Conservation (phyloP, 2,888 invertebrate genomes). For the Cosmia trapezina region DNA sequence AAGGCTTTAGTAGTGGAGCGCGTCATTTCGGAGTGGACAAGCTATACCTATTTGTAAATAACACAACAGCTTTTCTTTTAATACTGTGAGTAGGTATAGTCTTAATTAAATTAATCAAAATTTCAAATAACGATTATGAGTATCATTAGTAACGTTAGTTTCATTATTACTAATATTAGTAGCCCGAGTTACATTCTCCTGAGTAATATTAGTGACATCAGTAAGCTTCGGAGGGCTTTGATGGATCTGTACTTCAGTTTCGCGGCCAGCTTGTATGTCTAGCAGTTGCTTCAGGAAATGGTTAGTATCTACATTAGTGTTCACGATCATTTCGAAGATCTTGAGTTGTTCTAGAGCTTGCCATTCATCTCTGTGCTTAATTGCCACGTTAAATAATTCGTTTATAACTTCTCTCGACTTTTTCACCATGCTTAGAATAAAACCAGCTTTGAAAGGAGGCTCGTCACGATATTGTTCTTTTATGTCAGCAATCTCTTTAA, state of each 20-base stretch:
- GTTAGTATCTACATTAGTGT: constrained; percentile 83
- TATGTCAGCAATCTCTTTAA: constrained; percentile 69
- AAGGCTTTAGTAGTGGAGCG: too few species aligned
- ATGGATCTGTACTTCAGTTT: fast-evolving
- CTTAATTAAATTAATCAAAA: constrained; percentile 49
- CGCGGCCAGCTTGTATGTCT: constrained; percentile 75
- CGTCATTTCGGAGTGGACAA: too few species aligned
- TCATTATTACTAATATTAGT: too few species aligned
- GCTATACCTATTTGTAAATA: constrained; percentile 1
- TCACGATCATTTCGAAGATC: constrained; percentile 83
- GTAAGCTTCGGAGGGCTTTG: background rate
- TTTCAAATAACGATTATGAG: background rate
- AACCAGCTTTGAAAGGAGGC: constrained; percentile 77
- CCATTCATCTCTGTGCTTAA: constrained; percentile 83
- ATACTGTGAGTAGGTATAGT: constrained; percentile 1
- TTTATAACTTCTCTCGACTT: constrained; percentile 80
- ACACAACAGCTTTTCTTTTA: constrained; percentile 10
- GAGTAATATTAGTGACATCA: too few species aligned
- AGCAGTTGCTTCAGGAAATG: constrained; percentile 79
- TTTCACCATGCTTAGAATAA: constrained; percentile 80
- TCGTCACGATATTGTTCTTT: constrained; percentile 69
- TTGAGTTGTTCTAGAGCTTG: constrained; percentile 83
- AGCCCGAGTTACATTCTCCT: too few species aligned
- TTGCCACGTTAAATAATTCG: constrained; percentile 83
- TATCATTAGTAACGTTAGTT: too few species aligned